Percentiles rank a stretch among this genome's conserved stretches.
Conservation (phyloP, 2,113 vertebrate species). For the Phainopepla nitens region DNA sequence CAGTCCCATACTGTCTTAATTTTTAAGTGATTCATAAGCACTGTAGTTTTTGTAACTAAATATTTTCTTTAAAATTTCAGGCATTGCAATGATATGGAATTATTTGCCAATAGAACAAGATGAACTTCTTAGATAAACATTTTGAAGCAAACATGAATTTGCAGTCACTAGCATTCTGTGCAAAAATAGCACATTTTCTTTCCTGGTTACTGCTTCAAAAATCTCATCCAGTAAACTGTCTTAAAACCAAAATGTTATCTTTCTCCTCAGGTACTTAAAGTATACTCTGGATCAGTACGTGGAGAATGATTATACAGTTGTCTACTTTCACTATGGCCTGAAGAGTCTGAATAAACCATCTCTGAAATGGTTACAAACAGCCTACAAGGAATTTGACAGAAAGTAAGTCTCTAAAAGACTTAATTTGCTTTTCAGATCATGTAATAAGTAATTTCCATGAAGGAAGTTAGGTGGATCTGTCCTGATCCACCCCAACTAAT, state of each 20-base stretch:
- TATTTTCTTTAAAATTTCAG: not conserved
- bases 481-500: not conserved
- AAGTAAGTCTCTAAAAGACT: slow-evolving; percentile 69
- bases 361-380: slow-evolving; percentile 78
- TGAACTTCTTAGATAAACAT: not conserved
- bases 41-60: not conserved
- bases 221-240: not conserved
- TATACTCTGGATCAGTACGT: slow-evolving; percentile 84
- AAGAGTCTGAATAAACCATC: slow-evolving; percentile 84
- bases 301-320: slow-evolving; percentile 81
- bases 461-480: not conserved
- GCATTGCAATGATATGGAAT: not conserved
- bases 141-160: not conserved
- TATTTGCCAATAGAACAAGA: not conserved
- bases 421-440: not conserved
- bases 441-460: not conserved
- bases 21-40: not conserved
- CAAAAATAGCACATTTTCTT: not conserved
- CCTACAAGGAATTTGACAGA: slow-evolving; percentile 84
- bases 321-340: slow-evolving; percentile 86
- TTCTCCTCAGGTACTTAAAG: slow-evolving; percentile 79
- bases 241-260: not conserved
- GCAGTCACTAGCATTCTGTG: not conserved
- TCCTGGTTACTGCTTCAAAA: not conserved
- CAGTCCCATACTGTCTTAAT: not conserved